A percentile compares a stretch with the other conserved stretches of the same genome.
Evolutionary conservation across 2,888 invertebrate genomes (phyloP).

Genomic region (Drosophila birchii): DNA sequence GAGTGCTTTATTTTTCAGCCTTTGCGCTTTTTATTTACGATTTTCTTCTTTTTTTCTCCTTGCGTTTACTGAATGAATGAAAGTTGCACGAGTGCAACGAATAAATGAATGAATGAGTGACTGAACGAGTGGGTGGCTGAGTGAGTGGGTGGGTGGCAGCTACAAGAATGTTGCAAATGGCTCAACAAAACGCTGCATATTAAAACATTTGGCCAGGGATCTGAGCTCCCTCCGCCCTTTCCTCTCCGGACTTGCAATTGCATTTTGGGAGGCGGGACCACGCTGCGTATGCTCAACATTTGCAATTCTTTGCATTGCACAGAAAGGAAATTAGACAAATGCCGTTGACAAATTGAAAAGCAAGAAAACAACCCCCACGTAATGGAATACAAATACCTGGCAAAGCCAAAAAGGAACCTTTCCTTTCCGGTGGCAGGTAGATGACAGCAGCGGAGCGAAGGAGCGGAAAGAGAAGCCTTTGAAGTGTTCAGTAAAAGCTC

Average conservation of each 20-base stretch:
- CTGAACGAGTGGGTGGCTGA: slow-evolving; percentile 28
- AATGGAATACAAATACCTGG: slow-evolving; percentile 72
- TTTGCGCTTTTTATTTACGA: slow-evolving; percentile 78
- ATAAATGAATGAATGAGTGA: slow-evolving; percentile 65
- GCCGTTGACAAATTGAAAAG: slow-evolving; percentile 63
- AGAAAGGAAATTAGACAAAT: slow-evolving; percentile 67
- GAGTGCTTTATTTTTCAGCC: slow-evolving; percentile 69
- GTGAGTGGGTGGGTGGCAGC: slow-evolving; percentile 33
- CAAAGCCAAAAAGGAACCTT: slow-evolving; percentile 11
- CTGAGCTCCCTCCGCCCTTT: background rate
- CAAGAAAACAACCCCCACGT: slow-evolving; percentile 28
- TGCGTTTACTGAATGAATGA: slow-evolving; percentile 70
- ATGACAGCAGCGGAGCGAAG: background rate
- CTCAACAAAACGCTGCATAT: slow-evolving; percentile 64
- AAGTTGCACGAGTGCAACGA: slow-evolving; percentile 77
- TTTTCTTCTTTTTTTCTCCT: slow-evolving; percentile 52
- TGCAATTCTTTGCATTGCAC: slow-evolving; percentile 72
- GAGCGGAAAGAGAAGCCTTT: slow-evolving; percentile 43
- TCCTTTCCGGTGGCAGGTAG: background rate
- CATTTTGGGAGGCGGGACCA: slow-evolving; percentile 39
- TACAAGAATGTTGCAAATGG: slow-evolving; percentile 74
- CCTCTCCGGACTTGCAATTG: slow-evolving; percentile 48
- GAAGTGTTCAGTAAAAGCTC: slow-evolving; percentile 22
- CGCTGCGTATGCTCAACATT: slow-evolving; percentile 73
- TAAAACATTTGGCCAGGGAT: slow-evolving; percentile 65